Conservation (phyloP, 2,113 vertebrate genomes). For the Eulacestoma nigropectus region DNA sequence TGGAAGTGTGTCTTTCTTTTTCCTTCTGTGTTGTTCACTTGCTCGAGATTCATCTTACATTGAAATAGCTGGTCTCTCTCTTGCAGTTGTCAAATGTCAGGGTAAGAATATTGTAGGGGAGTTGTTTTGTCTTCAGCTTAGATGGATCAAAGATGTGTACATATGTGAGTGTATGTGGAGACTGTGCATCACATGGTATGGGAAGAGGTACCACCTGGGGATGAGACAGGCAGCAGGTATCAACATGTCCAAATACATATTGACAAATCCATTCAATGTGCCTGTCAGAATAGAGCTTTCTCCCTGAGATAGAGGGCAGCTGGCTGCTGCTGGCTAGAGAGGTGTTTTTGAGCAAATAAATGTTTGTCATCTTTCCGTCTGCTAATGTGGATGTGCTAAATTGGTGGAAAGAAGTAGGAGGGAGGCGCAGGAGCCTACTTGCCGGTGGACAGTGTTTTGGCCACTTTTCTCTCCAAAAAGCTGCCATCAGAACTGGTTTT, state of each 20-base stretch:
- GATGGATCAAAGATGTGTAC: not conserved
- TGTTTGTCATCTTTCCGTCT: not conserved
- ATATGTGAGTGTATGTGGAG: not conserved
- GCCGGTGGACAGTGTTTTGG: not conserved
- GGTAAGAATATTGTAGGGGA: not conserved
- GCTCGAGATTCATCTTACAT: accelerated
- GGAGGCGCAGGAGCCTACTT: not conserved
- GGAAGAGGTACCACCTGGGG: not conserved
- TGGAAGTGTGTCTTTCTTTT: not conserved
- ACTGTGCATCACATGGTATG: not conserved
- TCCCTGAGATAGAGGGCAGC: not conserved
- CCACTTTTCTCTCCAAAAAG: not conserved
- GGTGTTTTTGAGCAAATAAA: conserved; percentile 19
- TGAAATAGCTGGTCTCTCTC: not conserved
- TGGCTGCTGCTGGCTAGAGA: conserved; percentile 13
- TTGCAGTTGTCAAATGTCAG: not conserved
- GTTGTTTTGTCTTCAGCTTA: not conserved
- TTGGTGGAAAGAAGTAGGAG: not conserved
- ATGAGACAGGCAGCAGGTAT: not conserved
- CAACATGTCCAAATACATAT: not conserved
- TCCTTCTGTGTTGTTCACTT: not conserved
- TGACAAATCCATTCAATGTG: not conserved
- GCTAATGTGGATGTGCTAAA: not conserved
- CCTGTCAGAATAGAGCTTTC: not conserved
- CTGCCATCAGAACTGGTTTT: not conserved